These are phyloP conservation scores for Achatina immaculata DNA, from an alignment of 1,140 invertebrate genomes.

Conservation along the genomic window DNA sequence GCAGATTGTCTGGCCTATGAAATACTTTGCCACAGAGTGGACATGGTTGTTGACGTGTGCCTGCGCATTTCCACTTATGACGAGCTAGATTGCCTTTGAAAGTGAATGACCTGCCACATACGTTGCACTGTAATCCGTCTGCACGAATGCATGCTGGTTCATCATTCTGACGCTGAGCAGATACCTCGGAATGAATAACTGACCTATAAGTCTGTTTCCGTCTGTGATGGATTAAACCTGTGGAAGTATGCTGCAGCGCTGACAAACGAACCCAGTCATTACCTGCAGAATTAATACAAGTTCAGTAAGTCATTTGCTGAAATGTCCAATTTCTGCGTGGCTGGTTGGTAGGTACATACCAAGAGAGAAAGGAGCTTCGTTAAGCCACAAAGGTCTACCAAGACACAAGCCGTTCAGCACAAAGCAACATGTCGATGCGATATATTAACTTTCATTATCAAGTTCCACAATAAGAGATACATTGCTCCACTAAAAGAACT, in stretches of 20 bases:
- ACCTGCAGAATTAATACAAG: constrained; percentile 11
- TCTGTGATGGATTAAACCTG: neutral
- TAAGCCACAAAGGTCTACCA: too few species aligned
- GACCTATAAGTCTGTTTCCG: neutral
- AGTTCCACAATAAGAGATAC: too few species aligned
- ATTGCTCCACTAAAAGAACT: too few species aligned
- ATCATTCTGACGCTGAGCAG: neutral
- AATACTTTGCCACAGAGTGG: constrained; percentile 19
- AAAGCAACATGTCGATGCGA: too few species aligned
- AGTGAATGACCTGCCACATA: constrained; percentile 36
- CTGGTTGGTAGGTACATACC: too few species aligned
- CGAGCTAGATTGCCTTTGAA: constrained; percentile 38
- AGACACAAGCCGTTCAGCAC: too few species aligned
- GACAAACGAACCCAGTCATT: neutral
- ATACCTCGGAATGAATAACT: neutral
- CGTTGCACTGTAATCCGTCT: constrained; percentile 17
- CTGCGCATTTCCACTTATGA: constrained; percentile 39
- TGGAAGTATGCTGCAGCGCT: neutral
- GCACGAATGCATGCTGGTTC: too few species aligned
- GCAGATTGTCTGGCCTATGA: constrained; percentile 18
- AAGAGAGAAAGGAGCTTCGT: too few species aligned
- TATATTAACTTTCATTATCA: too few species aligned
- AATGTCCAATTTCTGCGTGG: neutral
- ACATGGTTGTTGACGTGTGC: constrained; percentile 32
- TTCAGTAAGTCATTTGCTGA: neutral